Evolutionary conservation across 2,113 vertebrate genomes (phyloP).

Genomic region (Choloepus hoffmanni): DNA sequence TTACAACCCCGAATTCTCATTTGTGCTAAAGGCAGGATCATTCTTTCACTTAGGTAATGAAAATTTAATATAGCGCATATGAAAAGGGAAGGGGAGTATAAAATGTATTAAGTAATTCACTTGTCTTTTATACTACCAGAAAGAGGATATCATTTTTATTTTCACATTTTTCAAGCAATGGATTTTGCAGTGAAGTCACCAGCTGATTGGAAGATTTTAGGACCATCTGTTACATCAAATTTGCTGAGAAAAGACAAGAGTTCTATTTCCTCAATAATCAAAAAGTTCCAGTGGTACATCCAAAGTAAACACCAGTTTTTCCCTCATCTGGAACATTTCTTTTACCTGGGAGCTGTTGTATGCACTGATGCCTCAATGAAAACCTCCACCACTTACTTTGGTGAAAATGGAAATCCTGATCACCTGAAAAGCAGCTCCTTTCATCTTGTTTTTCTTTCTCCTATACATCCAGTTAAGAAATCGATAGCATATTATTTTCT

Average conservation of each 20-base stretch:
- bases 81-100: conserved; percentile 49
- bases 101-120: conserved; percentile 67
- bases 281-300: neutral
- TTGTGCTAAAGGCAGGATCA: conserved; percentile 34
- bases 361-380: neutral
- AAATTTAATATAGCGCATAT: conserved; percentile 60
- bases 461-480: conserved; percentile 27
- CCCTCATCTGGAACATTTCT: neutral
- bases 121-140: conserved; percentile 58
- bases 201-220: neutral
- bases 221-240: neutral
- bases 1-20: conserved; percentile 70
- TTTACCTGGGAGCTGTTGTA: neutral
- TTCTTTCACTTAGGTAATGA: conserved; percentile 65
- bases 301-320: neutral
- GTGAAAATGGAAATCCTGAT: neutral
- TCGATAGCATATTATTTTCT: conserved; percentile 28
- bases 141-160: conserved; percentile 69
- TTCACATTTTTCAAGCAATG: conserved; percentile 62
- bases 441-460: neutral
- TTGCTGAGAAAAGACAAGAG: conserved; percentile 52
- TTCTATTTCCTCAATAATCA: conserved; percentile 33
- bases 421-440: neutral
- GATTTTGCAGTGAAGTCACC: conserved; percentile 25
- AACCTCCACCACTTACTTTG: neutral